Percentiles rank a stretch among this genome's conserved stretches.
Conservation (phyloP, 2,797 vertebrate genomes). For the Parambassis ranga region DNA sequence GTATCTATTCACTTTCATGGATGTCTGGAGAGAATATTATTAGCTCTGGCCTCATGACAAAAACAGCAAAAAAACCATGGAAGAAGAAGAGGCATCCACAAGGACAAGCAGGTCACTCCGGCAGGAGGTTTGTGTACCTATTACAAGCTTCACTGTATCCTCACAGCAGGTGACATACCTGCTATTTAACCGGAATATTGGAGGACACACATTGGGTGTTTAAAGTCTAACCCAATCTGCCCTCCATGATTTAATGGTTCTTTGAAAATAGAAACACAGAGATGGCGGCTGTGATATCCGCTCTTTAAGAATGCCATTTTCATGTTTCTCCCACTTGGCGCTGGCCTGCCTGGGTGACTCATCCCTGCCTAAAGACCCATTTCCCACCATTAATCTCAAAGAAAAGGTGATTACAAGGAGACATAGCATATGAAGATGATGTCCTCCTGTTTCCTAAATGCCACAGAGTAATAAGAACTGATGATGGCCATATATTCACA, state of each 20-base stretch:
- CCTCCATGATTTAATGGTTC: constrained; percentile 9
- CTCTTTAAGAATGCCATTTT: constrained; percentile 48
- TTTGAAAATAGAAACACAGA: constrained; percentile 53
- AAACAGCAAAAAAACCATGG: constrained; percentile 23
- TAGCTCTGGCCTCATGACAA: constrained; percentile 18
- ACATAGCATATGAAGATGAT: constrained; percentile 25
- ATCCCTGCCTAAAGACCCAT: constrained; percentile 34
- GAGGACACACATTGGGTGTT: constrained; percentile 30
- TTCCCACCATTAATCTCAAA: constrained; percentile 54
- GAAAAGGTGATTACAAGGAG: constrained; percentile 57
- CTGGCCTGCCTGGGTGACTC: constrained; percentile 40
- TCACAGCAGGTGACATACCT: constrained; percentile 29
- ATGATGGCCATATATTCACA: constrained; percentile 29
- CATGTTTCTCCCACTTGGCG: constrained; percentile 36
- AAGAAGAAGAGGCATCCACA: not conserved
- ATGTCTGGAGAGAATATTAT: constrained; percentile 12
- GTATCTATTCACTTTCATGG: constrained; percentile 15
- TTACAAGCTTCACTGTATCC: constrained; percentile 38
- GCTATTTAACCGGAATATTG: constrained; percentile 31
- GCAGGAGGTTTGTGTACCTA: constrained; percentile 23
- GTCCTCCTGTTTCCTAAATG: constrained; percentile 49
- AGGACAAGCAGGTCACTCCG: constrained; percentile 35
- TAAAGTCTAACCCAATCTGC: constrained; percentile 15
- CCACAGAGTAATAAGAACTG: constrained; percentile 45
- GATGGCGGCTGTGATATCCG: constrained; percentile 22